Percentiles rank a stretch among this genome's conserved stretches.
These are phyloP conservation scores for Rhinichthys osculus DNA, from an alignment of 2,797 vertebrate species.

Conservation along the genomic window DNA sequence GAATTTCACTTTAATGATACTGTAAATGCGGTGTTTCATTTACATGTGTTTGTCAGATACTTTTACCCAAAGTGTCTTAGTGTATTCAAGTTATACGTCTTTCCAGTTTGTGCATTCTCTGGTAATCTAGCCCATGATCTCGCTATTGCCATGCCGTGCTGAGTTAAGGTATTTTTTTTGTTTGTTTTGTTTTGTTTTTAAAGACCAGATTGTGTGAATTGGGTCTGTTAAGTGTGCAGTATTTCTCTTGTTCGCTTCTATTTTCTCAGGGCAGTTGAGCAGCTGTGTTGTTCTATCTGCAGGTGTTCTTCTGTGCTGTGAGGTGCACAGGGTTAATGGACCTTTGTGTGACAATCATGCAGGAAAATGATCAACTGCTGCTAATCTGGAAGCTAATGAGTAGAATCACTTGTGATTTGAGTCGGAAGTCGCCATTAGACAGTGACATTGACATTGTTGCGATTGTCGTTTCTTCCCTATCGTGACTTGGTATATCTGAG, in stretches of 20 bases:
- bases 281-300: conserved; percentile 34
- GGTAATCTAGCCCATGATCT: background rate
- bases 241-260: conserved; percentile 1
- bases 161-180: background rate
- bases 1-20: background rate
- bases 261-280: conserved; percentile 3
- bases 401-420: background rate
- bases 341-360: conserved; percentile 18
- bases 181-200: background rate
- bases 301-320: background rate
- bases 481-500: background rate
- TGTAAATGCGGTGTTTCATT: background rate
- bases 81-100: background rate
- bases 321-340: conserved; percentile 15
- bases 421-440: background rate
- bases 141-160: conserved; percentile 2
- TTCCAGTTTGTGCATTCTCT: background rate
- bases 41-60: background rate
- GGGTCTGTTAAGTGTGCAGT: background rate
- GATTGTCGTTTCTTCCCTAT: background rate
- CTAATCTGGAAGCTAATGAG: conserved; percentile 27
- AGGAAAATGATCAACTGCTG: background rate
- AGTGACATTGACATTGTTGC: too few relatives aligned
- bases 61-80: background rate
- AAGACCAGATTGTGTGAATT: background rate